Base-by-base conservation (phyloP, 2,797 vertebrate species). In the Pangasius krempfi region DNA sequence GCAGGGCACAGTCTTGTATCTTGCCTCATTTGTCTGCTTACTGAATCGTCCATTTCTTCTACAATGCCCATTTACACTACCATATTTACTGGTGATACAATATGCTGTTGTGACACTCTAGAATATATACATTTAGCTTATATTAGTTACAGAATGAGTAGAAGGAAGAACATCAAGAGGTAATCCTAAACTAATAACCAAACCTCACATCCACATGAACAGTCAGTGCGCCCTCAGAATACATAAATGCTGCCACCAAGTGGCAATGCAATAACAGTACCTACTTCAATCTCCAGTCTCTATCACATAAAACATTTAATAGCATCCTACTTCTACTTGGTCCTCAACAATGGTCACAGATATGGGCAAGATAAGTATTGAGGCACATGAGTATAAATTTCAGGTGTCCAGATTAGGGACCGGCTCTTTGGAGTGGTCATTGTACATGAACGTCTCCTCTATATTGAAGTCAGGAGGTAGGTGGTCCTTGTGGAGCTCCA, bases 371-470 rank as follows among this genome's bases (percentile, higher is more conserved):
- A 89, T 13, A 37, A 78, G 72, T 25, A 86, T 50, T 75, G 83
- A 91, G 86, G 88, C 82, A 88, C 85, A 79, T 14, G 4, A 78
- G 70, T 27, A 50, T 14, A 56, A 54, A 1, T n/a, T 16, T 99
- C 97, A 98, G 94, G 96, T 94, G 89, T 99, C 97, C 1, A 94
- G 62, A 27, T 93, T 91, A 60, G 98, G 96, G 87, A 98, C 96
- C 0, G 97, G 94, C 13, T 99, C 98, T 96, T 99, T 99, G 89
- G 98, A 99, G 94, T 98, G 98, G 90, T 99, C 98, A 54, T 98
- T 98, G 95, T 99, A 99, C 98, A 99, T 99, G 94, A 99, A 99
- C 88, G 98, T 99, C 95, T 99, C 98, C 88, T 99, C 98, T 14
- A 99, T 99, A 96, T 97, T 98, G 93, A 99, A 99, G 94, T 99